These are phyloP conservation scores for Sitta carolinensis DNA, from an alignment of 2,797 vertebrate species.

Conservation along the genomic window DNA sequence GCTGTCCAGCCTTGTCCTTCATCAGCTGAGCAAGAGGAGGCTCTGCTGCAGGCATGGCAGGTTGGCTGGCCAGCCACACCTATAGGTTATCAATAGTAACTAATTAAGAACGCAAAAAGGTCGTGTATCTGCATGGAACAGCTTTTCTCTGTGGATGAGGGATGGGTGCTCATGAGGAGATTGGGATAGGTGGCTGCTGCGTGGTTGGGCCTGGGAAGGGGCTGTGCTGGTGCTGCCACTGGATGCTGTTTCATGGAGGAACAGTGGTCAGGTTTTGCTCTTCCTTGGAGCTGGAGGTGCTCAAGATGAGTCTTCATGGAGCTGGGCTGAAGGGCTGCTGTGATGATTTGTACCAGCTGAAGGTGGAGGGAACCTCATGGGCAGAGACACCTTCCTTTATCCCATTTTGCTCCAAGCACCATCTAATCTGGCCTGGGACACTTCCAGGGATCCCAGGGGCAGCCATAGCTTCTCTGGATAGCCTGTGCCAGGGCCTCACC, in stretches of 20 bases:
- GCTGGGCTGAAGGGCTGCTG: not conserved
- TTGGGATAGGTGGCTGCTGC: not conserved
- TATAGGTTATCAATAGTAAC: not conserved
- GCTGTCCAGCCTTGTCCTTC: not conserved
- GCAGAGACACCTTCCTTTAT: not conserved
- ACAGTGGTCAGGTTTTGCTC: rapidly evolving
- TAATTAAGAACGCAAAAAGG: not conserved
- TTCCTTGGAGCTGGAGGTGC: not conserved
- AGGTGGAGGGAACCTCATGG: not conserved
- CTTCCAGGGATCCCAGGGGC: not conserved
- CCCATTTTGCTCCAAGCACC: not conserved
- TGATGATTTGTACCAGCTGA: not conserved
- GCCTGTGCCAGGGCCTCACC: rapidly evolving
- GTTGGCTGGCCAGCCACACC: no score
- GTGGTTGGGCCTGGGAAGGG: not conserved
- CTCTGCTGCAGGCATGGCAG: rapidly evolving
- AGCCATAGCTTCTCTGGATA: not conserved
- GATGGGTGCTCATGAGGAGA: rapidly evolving
- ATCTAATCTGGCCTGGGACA: rapidly evolving
- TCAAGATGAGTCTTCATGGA: rapidly evolving
- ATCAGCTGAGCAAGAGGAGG: not conserved
- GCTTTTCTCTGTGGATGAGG: not conserved
- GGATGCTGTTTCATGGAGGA: not conserved
- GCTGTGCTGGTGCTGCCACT: not conserved
- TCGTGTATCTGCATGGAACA: rapidly evolving